Base-by-base conservation (phyloP, 37 sponge, comb jelly and placozoan species). In the Ephydatia muelleri region DNA sequence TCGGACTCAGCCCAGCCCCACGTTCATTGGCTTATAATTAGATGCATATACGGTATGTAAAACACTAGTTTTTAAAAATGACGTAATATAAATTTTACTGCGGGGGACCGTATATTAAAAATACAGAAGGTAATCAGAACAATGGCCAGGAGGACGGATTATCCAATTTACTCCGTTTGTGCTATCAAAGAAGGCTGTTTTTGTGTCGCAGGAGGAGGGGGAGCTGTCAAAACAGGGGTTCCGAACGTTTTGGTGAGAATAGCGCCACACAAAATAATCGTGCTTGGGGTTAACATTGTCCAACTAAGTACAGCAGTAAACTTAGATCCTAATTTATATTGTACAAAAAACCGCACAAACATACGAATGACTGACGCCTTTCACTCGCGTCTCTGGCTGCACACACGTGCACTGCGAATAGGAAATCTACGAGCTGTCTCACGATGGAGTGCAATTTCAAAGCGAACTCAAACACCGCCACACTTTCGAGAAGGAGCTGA, bases 141-240 rank as follows among this genome's bases (percentile, higher is more conserved):
- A 57, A 57, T 57, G 57, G 57, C 57, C 57, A 5, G 57, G 19
- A 57, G 16, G 57, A 57, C 57, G 19, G 81, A 84, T 29, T 92
- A 77, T 39, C 92, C 92, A 8, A n/a, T 88, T 4, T 92, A 87
- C 71, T 64, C 82, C 23, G 75, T 92, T 1, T 33, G 21, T 38
- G 16, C 82, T 5, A 27, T 88, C 19, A 67, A 80, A 22, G 71
- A 88, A 31, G 85, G 85, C 31, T 57, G 57, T 25, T 72, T 92
- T 39, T 72, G 39, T 19, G 70, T 92, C 8, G 71, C 88, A 40
- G 92, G 92, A 81, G 92, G 92, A 39, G 92, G 92, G 36, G 92
- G 92, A 0, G 3, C 48, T 37, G 79, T 85, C 27, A 87, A 87
- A 25, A 92, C 92, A 26, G 92, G 92, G 39, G 92, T 92, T 27